Percentiles rank a stretch among this genome's conserved stretches.
phyloP scores from a whole-genome alignment of 1,140 invertebrate species.

The Drosophila prosaltans region DNA sequence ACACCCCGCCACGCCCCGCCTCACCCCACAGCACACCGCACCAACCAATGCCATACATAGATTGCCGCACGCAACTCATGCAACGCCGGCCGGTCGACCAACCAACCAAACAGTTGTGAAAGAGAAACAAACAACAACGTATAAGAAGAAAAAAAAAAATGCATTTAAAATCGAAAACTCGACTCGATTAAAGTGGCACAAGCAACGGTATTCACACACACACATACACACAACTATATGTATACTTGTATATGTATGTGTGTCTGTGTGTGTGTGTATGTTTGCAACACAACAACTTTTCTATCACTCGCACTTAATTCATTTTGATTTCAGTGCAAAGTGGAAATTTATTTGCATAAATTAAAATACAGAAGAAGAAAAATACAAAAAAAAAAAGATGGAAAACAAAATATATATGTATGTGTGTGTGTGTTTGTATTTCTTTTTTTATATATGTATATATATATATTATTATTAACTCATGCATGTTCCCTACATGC shows the following conservation, averaged over 20 bases:
- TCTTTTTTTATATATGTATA: background rate
- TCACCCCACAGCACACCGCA: background rate
- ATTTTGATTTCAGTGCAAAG: conserved; percentile 82
- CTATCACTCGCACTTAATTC: conserved; percentile 81
- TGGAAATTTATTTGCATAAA: conserved; percentile 83
- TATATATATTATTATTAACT: conserved; percentile 45
- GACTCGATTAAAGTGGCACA: conserved; percentile 74
- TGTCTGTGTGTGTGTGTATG: background rate
- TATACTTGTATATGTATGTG: no score
- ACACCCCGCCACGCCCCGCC: background rate
- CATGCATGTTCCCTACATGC: conserved; percentile 24
- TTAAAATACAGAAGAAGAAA: conserved; percentile 60
- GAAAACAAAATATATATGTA: conserved; percentile 29
- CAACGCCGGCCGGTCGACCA: conserved; percentile 65
- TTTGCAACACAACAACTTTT: conserved; percentile 68
- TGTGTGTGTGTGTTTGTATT: conserved; percentile 15
- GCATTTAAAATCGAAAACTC: conserved; percentile 78
- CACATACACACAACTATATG: conserved; percentile 23
- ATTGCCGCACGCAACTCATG: conserved; percentile 12
- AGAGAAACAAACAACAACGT: conserved; percentile 35
- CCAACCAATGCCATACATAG: background rate
- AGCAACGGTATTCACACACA: conserved; percentile 63
- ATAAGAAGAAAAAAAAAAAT: conserved; percentile 53
- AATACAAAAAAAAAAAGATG: conserved; percentile 14
- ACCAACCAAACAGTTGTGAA: conserved; percentile 14